Evolutionary conservation across 2,888 invertebrate species (phyloP), one percentile per base, ranked within the genome.

Genomic region (Metellina segmentata): DNA sequence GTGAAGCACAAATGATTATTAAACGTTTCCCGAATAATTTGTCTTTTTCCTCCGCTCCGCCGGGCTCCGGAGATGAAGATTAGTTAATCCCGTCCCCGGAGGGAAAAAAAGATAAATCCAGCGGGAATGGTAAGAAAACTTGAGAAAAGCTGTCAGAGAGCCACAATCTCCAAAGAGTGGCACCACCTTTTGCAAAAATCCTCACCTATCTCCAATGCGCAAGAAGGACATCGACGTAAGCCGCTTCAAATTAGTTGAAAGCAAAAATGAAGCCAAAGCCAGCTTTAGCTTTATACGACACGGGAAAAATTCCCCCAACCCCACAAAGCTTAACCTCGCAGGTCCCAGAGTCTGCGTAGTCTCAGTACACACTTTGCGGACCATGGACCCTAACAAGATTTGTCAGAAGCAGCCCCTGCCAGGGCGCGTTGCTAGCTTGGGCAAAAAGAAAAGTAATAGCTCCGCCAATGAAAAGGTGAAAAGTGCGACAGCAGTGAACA

Each of bases 221-320:
- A 85, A 89, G 89, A 85, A 92, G 53, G 89, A 85, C 81, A 70
- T 85, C 20, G 70, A 74, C 85, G 61, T 92, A 92, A 92, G 89
- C 92, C 86, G 85, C 92, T 89, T 92, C 89, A 92, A 92, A 92
- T 92, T 92, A 92, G 85, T 89, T 86, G 85, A 89, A 85, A 61
- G 61, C 89, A 92, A 89, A 89, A 89, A 91, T 89, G 91, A 88
- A 89, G 83, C 83, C 83, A 69, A 81, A 90, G 81, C 90, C 85
- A 81, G 48, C 82, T 83, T 83, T 81, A 69, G 77, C 82, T 72
- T 87, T 83, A 83, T 19, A 82, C 79, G 85, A 74, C 13, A 49
- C 85, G 70, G 70, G 79, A 85, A 92, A 90, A 89, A 92, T 70
- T 85, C 85, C 74, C 69, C 83, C 71, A 70, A 52, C 86, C 77